phyloP scores from a whole-genome alignment of 2,113 vertebrate species.

The Lycaon pictus region DNA sequence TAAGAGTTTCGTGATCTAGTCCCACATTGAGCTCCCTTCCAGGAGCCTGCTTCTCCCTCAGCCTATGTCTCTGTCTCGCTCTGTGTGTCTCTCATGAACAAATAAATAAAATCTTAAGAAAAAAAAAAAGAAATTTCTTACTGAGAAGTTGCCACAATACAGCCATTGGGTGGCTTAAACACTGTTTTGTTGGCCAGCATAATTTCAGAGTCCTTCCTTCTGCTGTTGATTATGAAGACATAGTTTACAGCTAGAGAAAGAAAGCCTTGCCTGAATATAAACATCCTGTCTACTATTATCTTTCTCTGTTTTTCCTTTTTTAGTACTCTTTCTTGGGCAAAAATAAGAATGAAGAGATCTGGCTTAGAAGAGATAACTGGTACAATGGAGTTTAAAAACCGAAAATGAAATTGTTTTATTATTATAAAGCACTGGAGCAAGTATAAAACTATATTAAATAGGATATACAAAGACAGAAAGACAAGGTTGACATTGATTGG shows the following conservation, averaged over 20 bases:
- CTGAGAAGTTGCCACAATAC: not conserved
- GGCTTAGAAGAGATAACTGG: conserved; percentile 6
- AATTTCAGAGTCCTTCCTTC: conserved; percentile 55
- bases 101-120: no score
- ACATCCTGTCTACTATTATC: not conserved
- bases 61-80: no score
- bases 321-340: not conserved
- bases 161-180: conserved; percentile 11
- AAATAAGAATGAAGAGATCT: not conserved
- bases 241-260: not conserved
- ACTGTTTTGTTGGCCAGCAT: not conserved
- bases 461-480: conserved; percentile 35
- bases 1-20: not conserved
- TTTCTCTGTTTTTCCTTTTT: not conserved
- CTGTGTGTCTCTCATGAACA: no score
- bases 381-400: not conserved
- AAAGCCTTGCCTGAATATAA: conserved; percentile 31
- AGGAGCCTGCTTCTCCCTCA: no score
- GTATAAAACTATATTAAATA: conserved; percentile 41
- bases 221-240: conserved; percentile 9
- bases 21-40: no score
- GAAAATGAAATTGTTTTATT: conserved; percentile 16
- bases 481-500: conserved; percentile 18
- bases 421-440: conserved; percentile 29
- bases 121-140: not conserved